Percentiles rank a stretch among this genome's conserved stretches.
Evolutionary conservation across 2,888 invertebrate species (phyloP).

Genomic region (Apamea epomidion): DNA sequence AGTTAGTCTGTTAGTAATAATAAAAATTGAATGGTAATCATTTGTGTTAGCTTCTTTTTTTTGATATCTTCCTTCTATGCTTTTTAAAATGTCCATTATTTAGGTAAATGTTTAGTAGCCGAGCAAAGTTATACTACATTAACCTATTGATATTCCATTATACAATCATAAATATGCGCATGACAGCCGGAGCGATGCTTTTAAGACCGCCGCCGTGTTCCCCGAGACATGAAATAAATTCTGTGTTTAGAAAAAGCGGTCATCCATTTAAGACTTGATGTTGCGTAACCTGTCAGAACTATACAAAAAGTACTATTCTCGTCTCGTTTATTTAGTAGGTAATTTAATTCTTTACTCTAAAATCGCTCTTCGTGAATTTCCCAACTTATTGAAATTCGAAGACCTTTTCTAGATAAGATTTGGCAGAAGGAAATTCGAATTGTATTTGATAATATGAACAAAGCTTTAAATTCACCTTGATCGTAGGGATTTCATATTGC

Average conservation of each 20-base stretch:
- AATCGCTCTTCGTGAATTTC: background rate
- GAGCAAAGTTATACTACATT: conserved; percentile 19
- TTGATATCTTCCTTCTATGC: background rate
- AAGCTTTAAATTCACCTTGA: conserved; percentile 23
- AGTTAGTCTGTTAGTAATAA: background rate
- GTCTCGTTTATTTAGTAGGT: background rate
- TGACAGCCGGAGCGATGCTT: conserved; percentile 43
- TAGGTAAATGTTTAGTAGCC: conserved; percentile 4
- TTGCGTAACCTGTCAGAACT: conserved; percentile 30
- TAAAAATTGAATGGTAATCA: background rate
- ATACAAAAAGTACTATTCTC: background rate
- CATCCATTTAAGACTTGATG: conserved; percentile 33
- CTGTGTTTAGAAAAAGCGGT: conserved; percentile 41
- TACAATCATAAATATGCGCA: conserved; percentile 37
- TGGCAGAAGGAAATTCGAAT: conserved; percentile 20
- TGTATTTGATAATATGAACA: conserved; percentile 10
- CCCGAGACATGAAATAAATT: conserved; percentile 36
- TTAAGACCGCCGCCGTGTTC: conserved; percentile 30
- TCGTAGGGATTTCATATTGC: conserved; percentile 9
- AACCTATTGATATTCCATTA: conserved; percentile 36
- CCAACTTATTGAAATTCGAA: conserved; percentile 3
- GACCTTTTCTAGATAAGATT: conserved; percentile 1
- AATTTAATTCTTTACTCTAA: conserved; percentile 9
- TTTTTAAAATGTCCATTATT: background rate
- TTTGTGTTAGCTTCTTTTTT: background rate